Conservation (phyloP, 2,888 invertebrate species). For the Acleris literana region DNA sequence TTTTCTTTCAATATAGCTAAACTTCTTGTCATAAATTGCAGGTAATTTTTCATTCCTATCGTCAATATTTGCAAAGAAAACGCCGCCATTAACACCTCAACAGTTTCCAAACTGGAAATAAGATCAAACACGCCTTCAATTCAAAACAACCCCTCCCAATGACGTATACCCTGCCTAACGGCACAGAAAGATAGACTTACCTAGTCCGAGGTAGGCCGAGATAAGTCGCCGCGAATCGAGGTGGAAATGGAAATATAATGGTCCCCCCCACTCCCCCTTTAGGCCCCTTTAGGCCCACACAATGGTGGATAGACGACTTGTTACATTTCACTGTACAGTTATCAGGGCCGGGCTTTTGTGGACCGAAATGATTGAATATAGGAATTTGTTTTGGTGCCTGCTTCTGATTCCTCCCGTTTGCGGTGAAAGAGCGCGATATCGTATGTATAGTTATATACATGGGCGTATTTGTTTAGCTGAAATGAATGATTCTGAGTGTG, state of each 20-base stretch:
- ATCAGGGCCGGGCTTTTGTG: constrained; percentile 81
- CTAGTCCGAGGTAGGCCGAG: constrained; percentile 80
- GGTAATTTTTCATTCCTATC: too few relatives aligned
- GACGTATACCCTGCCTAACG: constrained; percentile 76
- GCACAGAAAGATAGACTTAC: constrained; percentile 81
- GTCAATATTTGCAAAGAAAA: too few relatives aligned
- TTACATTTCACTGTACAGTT: constrained; percentile 84
- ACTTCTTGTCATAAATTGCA: too few relatives aligned
- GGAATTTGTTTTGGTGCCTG: constrained; percentile 81
- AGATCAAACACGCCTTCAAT: constrained; percentile 40
- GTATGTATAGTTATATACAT: constrained; percentile 26
- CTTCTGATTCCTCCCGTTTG: constrained; percentile 76
- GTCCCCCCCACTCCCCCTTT: constrained; percentile 47
- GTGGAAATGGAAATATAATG: constrained; percentile 84
- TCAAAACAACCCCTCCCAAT: constrained; percentile 56
- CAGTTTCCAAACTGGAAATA: too few relatives aligned
- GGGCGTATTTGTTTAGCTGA: constrained; percentile 20
- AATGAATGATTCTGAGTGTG: constrained; percentile 36
- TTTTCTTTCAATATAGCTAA: too few relatives aligned
- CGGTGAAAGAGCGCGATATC: constrained; percentile 65
- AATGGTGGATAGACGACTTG: constrained; percentile 82
- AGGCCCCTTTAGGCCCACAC: constrained; percentile 55
- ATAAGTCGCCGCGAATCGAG: constrained; percentile 80
- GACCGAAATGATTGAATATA: constrained; percentile 80
- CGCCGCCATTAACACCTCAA: too few relatives aligned